phyloP scores from a whole-genome alignment of 2,797 vertebrate genomes.

The Oophaga sylvatica region DNA sequence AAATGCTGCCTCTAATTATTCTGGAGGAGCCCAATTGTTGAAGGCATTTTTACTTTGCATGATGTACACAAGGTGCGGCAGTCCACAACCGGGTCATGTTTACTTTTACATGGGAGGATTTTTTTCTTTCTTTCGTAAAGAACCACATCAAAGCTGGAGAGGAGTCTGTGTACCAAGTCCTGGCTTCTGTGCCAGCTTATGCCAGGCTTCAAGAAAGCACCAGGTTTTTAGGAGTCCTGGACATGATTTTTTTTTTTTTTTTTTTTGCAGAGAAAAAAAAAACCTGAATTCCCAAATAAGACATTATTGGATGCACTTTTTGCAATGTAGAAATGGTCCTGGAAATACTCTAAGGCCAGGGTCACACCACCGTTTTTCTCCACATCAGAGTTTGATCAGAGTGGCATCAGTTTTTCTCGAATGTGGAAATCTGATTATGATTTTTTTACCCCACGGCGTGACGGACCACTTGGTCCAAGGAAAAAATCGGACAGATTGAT shows the following conservation, averaged over 20 bases:
- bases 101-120: slow-evolving; percentile 81
- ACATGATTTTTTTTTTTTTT: not conserved
- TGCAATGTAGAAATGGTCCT: no score
- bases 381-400: no score
- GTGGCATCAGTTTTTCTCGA: no score
- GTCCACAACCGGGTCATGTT: slow-evolving; percentile 73
- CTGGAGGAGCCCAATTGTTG: slow-evolving; percentile 65
- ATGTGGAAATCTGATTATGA: no score
- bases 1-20: slow-evolving; percentile 64
- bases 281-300: not conserved
- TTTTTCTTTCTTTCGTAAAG: slow-evolving; percentile 61
- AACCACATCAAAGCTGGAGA: slow-evolving; percentile 81
- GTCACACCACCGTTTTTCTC: no score
- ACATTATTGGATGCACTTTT: no score
- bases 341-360: not conserved
- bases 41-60: slow-evolving; percentile 64
- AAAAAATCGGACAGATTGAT: no score
- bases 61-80: slow-evolving; percentile 69
- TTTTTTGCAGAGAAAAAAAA: not conserved
- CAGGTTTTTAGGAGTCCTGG: not conserved
- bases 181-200: slow-evolving; percentile 55
- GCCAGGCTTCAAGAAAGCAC: not conserved
- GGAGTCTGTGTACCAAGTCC: slow-evolving; percentile 60
- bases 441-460: no score
- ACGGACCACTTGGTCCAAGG: no score